Percentiles rank a stretch among this genome's conserved stretches.
These are phyloP conservation scores for Scolopax mira DNA, from an alignment of 2,113 vertebrate species.

Conservation along the genomic window DNA sequence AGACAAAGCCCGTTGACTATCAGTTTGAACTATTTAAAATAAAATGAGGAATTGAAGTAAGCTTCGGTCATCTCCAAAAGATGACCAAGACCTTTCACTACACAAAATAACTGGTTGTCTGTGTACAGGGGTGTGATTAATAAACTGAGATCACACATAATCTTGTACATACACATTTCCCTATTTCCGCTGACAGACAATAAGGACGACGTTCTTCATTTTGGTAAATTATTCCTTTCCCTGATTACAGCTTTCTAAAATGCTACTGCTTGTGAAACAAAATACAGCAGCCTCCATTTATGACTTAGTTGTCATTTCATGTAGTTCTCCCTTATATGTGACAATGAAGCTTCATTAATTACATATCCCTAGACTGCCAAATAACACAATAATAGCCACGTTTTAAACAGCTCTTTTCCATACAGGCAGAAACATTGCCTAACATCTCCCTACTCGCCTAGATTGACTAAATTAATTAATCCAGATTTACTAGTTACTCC, in stretches of 20 bases:
- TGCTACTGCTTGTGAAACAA: background rate
- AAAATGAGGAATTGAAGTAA: background rate
- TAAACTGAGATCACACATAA: background rate
- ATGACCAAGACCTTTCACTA: background rate
- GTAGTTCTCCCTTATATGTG: background rate
- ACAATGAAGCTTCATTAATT: background rate
- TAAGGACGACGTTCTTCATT: background rate
- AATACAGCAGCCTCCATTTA: background rate
- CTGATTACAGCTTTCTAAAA: background rate
- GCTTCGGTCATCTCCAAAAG: background rate
- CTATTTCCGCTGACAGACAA: background rate
- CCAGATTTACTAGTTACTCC: background rate
- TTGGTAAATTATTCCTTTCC: background rate
- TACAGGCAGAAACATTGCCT: background rate
- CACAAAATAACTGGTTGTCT: background rate
- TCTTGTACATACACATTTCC: background rate
- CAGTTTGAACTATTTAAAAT: background rate
- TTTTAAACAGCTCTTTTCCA: background rate
- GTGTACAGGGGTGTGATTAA: background rate
- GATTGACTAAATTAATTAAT: background rate
- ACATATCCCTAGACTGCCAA: background rate
- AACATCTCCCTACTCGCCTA: background rate
- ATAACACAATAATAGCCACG: fast-evolving
- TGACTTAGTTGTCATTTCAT: background rate
- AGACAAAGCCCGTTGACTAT: background rate